These are phyloP conservation scores for Didymodactylos carnosus DNA, from an alignment of 2,888 invertebrate genomes.

Conservation along the genomic window DNA sequence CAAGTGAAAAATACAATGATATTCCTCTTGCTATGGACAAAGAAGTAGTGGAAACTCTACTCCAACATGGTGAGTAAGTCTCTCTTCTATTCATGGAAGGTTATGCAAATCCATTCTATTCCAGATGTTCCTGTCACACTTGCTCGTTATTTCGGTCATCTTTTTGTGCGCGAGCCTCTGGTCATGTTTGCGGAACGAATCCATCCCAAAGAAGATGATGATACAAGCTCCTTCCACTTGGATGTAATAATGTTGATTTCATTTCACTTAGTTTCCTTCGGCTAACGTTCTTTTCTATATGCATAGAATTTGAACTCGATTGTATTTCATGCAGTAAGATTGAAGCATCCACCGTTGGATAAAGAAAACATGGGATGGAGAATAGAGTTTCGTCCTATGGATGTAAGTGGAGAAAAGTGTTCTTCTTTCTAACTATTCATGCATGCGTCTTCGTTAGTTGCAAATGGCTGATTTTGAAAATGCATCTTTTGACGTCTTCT, in stretches of 20 bases:
- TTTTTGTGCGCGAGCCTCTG: constrained; percentile 89
- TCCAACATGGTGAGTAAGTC: constrained; percentile 69
- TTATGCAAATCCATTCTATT: too few relatives aligned
- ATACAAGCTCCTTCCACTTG: constrained; percentile 92
- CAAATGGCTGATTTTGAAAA: constrained; percentile 99
- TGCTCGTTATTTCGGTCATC: constrained; percentile 87
- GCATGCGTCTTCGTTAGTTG: too few relatives aligned
- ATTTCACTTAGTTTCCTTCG: too few relatives aligned
- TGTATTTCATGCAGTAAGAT: constrained; percentile 93
- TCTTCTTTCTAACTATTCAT: background rate
- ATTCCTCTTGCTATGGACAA: constrained; percentile 67
- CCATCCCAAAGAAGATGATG: constrained; percentile 71
- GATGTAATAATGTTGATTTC: constrained; percentile 99
- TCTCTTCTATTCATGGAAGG: too few relatives aligned
- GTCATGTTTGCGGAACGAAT: constrained; percentile 83
- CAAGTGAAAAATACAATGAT: constrained; percentile 76
- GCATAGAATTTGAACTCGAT: constrained; percentile 77
- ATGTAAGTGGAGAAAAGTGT: background rate
- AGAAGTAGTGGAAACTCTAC: constrained; percentile 57
- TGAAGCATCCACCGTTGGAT: constrained; percentile 46
- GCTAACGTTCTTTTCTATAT: too few relatives aligned
- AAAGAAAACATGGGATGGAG: constrained; percentile 87
- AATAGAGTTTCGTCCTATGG: constrained; percentile 76
- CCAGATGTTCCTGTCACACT: constrained; percentile 73
- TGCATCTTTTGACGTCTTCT: constrained; percentile 90